Conservation (phyloP, 2,888 invertebrate species). For the Epistrophe eligans region DNA sequence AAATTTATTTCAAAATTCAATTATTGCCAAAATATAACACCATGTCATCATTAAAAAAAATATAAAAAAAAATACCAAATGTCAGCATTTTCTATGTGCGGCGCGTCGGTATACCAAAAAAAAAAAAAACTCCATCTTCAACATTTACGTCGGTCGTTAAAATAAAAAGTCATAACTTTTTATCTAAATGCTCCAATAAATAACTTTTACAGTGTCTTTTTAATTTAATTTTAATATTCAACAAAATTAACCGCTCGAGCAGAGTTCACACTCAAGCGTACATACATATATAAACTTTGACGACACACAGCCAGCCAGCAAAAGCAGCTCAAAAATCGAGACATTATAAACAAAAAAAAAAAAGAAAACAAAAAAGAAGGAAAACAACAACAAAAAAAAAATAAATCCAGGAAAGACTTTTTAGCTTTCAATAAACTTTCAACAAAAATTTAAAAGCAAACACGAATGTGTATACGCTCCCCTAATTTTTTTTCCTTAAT, state of each 20-base stretch:
- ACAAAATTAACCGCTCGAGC: slow-evolving; percentile 36
- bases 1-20: background rate
- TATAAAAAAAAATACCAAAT: background rate
- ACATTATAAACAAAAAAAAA: background rate
- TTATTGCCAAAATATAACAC: background rate
- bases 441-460: slow-evolving; percentile 72
- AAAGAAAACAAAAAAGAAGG: background rate
- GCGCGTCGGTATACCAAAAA: background rate
- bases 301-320: background rate
- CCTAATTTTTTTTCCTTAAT: slow-evolving; percentile 68
- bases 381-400: slow-evolving; percentile 7
- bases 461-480: slow-evolving; percentile 67
- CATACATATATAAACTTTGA: slow-evolving; percentile 32
- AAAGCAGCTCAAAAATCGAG: background rate
- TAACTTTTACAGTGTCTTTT: slow-evolving; percentile 53
- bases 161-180: slow-evolving; percentile 22
- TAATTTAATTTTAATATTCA: slow-evolving; percentile 62
- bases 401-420: slow-evolving; percentile 36
- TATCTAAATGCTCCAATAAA: slow-evolving; percentile 38
- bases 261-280: slow-evolving; percentile 40
- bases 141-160: background rate
- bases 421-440: slow-evolving; percentile 63
- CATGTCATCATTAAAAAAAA: slow-evolving; percentile 1
- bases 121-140: background rate
- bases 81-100: background rate